Evolutionary conservation across 2,113 vertebrate genomes (phyloP), one percentile per base, ranked within the genome.

Genomic region (Archilochus colubris): DNA sequence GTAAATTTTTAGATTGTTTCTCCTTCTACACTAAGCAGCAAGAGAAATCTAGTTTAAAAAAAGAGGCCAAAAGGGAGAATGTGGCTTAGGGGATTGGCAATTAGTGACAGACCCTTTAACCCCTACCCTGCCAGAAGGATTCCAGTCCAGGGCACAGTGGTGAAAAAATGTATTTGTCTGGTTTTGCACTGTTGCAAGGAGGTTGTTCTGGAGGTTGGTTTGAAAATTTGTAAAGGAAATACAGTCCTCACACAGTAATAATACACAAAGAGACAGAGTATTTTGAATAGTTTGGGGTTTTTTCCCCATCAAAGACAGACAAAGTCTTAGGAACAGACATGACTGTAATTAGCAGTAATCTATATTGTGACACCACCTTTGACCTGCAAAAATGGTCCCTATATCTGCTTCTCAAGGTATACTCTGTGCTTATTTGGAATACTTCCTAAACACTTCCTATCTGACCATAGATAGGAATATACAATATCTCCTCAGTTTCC

Each of bases 211-310:
- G 20, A 61, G n/a, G 18, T 31, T 57, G 73, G 7, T 40, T 77
- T 64, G 30, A 28, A 87, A 81, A 61, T 1, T 57, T 36, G 3
- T 10, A 64, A 55, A 12, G 22, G 12, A 89, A 86, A 54, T 63
- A 4, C 2, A 38, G 46, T 3, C 10, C 77, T 69, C 31, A 43
- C 15, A 30, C 14, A 38, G 62, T 14, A n/a, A 6, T 33, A 9
- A 9, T 28, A 36, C 4, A 22, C 0, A 0, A 69, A 55, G 5
- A 11, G 5, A 6, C 14, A 61, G 10, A 20, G 6, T 58, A 28
- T 21, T 64, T 44, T 23, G 6, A 16, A 48, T 21, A 20, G 46
- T 80, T 51, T 18, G 4, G 22, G 11, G 40, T 43, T 43, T 53
- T 55, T n/a, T 10, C 3, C 4, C 7, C 6, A 31, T 28, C 4